A percentile compares a stretch with the other conserved stretches of the same genome.
These are phyloP conservation scores for Drosophila miranda DNA, from an alignment of 1,140 invertebrate genomes.

Conservation along the genomic window DNA sequence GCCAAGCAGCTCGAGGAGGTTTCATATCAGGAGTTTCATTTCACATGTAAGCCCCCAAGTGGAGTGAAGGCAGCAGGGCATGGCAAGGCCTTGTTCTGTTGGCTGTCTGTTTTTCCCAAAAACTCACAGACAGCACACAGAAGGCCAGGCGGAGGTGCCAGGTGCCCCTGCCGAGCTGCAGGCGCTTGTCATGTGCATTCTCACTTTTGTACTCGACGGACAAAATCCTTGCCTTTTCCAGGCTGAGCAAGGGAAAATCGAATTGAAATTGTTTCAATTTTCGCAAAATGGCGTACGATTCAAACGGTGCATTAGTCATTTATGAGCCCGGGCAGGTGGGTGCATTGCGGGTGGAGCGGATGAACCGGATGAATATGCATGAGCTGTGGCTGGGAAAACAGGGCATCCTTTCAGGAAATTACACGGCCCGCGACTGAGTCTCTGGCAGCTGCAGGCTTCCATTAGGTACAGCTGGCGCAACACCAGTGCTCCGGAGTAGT, in stretches of 20 bases:
- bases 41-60: conserved; percentile 52
- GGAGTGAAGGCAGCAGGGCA: conserved; percentile 12
- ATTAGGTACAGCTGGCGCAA: conserved; percentile 36
- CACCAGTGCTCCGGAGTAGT: conserved; percentile 21
- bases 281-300: conserved; percentile 63
- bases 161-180: conserved; percentile 10
- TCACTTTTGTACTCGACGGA: conserved; percentile 51
- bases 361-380: conserved; percentile 68
- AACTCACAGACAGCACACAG: conserved; percentile 1
- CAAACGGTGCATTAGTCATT: conserved; percentile 57
- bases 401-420: conserved; percentile 58
- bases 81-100: not conserved
- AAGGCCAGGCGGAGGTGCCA: conserved; percentile 5
- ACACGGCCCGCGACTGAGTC: conserved; percentile 23
- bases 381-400: conserved; percentile 34
- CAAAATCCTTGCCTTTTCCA: conserved; percentile 40
- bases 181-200: conserved; percentile 72
- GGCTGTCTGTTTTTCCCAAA: conserved; percentile 20
- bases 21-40: conserved; percentile 71
- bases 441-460: conserved; percentile 36
- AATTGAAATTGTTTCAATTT: conserved; percentile 79
- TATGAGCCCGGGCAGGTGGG: conserved; percentile 36
- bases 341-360: conserved; percentile 27
- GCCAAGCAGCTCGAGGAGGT: conserved; percentile 65
- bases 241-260: conserved; percentile 44